A percentile compares a stretch with the other conserved stretches of the same genome.
Evolutionary conservation across 2,113 vertebrate species (phyloP).

Genomic region (Platysternon megacephalum): DNA sequence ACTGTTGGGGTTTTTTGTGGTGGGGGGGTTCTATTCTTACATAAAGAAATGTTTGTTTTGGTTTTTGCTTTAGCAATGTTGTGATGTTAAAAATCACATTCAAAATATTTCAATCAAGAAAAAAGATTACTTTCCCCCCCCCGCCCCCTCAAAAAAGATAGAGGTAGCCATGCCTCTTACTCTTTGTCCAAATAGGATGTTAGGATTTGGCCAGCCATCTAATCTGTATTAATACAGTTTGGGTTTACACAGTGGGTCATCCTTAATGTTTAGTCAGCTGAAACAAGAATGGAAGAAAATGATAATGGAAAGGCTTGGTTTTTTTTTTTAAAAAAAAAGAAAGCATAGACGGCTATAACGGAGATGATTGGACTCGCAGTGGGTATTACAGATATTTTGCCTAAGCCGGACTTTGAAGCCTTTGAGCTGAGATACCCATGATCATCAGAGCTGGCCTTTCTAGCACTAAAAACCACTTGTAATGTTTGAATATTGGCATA

Average conservation of each 20-base stretch:
- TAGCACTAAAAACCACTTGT: not conserved
- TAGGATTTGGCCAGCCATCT: slow-evolving; percentile 22
- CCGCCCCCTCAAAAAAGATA: not conserved
- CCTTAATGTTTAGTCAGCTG: slow-evolving; percentile 37
- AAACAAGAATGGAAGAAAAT: slow-evolving; percentile 54
- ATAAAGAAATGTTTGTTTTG: not conserved
- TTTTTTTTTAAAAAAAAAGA: not conserved
- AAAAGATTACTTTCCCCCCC: not conserved
- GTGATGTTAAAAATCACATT: not conserved
- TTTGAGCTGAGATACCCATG: slow-evolving; percentile 31
- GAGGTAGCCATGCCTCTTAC: not conserved
- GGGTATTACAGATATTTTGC: not conserved
- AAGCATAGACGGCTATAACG: not conserved
- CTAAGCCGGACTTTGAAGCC: slow-evolving; percentile 1
- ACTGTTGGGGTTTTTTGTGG: not conserved
- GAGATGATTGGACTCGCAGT: not conserved
- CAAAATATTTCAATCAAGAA: slow-evolving; percentile 11
- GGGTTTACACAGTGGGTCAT: slow-evolving; percentile 17
- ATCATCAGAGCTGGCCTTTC: not conserved
- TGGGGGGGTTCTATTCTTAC: not conserved
- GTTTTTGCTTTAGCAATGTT: not conserved
- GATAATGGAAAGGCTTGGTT: slow-evolving; percentile 20
- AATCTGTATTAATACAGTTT: slow-evolving; percentile 41
- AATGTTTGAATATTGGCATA: not conserved
- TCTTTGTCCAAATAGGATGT: not conserved